Evolutionary conservation across 2,113 vertebrate species (phyloP).

Genomic region (Lophius piscatorius): DNA sequence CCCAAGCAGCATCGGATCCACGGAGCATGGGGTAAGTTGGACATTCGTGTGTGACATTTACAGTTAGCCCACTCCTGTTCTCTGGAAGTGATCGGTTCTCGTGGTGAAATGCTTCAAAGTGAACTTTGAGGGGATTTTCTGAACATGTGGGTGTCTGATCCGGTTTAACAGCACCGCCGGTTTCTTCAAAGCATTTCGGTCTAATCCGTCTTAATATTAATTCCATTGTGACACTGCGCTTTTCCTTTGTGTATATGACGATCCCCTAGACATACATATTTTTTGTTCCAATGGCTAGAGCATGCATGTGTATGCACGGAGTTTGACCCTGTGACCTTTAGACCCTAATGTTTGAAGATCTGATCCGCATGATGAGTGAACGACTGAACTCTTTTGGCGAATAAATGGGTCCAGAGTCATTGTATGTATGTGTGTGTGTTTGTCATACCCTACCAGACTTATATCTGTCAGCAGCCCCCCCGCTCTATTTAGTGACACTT

Average conservation of each 20-base stretch:
- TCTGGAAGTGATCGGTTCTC: constrained; percentile 13
- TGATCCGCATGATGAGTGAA: too few relatives aligned
- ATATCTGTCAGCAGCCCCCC: too few relatives aligned
- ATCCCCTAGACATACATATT: too few relatives aligned
- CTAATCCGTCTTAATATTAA: background rate
- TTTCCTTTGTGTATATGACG: constrained; percentile 29
- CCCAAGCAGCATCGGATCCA: constrained; percentile 41
- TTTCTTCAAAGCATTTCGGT: background rate
- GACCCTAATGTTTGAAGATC: too few relatives aligned
- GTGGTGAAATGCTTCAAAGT: constrained; percentile 29
- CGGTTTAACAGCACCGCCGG: background rate
- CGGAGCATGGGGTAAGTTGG: constrained; percentile 74
- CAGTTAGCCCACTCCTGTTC: background rate
- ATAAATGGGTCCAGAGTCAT: too few relatives aligned
- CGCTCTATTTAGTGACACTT: background rate
- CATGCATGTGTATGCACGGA: too few relatives aligned
- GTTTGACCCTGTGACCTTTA: too few relatives aligned
- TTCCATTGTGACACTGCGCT: constrained; percentile 13
- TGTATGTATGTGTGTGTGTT: constrained; percentile 1
- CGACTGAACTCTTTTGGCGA: too few relatives aligned
- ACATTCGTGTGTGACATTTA: background rate
- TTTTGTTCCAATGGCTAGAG: too few relatives aligned
- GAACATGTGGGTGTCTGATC: background rate
- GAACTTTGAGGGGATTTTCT: background rate
- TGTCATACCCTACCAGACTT: too few relatives aligned